Percentiles rank a stretch among this genome's conserved stretches.
phyloP scores from a whole-genome alignment of 2,113 vertebrate species.

The Mixornis gularis region DNA sequence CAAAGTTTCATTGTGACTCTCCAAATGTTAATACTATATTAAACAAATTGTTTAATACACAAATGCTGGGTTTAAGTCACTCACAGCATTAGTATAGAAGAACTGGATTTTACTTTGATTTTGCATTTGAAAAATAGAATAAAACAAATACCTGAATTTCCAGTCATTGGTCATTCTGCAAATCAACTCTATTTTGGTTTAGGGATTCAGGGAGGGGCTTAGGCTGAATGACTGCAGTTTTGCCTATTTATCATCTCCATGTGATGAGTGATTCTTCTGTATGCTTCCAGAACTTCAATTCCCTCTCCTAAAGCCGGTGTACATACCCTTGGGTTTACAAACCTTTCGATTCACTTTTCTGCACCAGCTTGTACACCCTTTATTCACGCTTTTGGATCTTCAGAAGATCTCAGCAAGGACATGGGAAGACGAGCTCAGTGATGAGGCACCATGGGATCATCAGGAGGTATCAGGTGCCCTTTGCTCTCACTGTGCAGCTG shows the following conservation, averaged over 20 bases:
- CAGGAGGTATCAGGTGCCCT: neutral
- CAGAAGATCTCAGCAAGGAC: neutral
- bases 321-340: neutral
- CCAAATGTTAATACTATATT: neutral
- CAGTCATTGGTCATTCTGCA: neutral
- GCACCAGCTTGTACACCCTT: neutral
- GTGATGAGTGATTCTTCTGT: neutral
- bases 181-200: neutral
- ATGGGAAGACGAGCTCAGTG: neutral
- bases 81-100: neutral
- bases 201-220: neutral
- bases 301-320: neutral
- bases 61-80: neutral
- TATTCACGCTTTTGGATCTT: neutral
- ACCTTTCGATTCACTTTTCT: neutral
- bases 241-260: neutral
- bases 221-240: neutral
- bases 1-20: conserved; percentile 13
- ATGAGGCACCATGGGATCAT: neutral
- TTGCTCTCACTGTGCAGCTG: neutral
- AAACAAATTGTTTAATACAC: conserved; percentile 21
- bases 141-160: neutral
- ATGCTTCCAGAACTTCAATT: neutral
- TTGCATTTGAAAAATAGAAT: neutral
- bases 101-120: neutral